These are phyloP conservation scores for Zygaena filipendulae DNA, from an alignment of 2,888 invertebrate genomes.

Conservation along the genomic window DNA sequence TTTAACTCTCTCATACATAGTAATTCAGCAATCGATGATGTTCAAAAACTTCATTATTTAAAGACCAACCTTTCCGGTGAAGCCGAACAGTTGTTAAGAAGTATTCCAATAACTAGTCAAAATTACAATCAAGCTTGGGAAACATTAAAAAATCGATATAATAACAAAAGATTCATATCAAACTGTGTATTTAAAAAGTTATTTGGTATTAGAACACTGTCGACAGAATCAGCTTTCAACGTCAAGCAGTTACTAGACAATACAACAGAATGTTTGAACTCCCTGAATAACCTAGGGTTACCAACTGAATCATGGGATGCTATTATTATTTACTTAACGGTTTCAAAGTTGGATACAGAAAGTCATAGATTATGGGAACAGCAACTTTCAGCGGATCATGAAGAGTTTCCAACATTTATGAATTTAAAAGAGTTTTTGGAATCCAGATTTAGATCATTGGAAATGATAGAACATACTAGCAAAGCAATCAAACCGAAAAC, in stretches of 20 bases:
- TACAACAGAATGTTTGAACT: conserved; percentile 7
- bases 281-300: conserved; percentile 6
- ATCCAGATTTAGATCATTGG: conserved; percentile 18
- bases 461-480: conserved; percentile 11
- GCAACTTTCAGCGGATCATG: conserved; percentile 11
- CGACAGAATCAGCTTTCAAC: not conserved
- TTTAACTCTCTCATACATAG: conserved; percentile 16
- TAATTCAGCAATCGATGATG: conserved; percentile 12
- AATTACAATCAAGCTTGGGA: conserved; percentile 17
- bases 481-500: not conserved
- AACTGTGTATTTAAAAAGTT: not conserved
- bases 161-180: conserved; percentile 14
- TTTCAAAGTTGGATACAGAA: conserved; percentile 18
- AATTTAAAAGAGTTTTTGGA: conserved; percentile 17
- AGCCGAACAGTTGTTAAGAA: conserved; percentile 17
- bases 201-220: not conserved
- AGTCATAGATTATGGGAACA: conserved; percentile 12
- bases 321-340: conserved; percentile 6
- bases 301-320: conserved; percentile 8
- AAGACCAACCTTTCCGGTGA: conserved; percentile 15
- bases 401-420: conserved; percentile 11
- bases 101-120: conserved; percentile 11
- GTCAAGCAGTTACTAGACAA: conserved; percentile 8
- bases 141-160: conserved; percentile 13
- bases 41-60: conserved; percentile 18